Base-by-base conservation (phyloP, 1,140 invertebrate species). In the Leptoteleia sp. region DNA sequence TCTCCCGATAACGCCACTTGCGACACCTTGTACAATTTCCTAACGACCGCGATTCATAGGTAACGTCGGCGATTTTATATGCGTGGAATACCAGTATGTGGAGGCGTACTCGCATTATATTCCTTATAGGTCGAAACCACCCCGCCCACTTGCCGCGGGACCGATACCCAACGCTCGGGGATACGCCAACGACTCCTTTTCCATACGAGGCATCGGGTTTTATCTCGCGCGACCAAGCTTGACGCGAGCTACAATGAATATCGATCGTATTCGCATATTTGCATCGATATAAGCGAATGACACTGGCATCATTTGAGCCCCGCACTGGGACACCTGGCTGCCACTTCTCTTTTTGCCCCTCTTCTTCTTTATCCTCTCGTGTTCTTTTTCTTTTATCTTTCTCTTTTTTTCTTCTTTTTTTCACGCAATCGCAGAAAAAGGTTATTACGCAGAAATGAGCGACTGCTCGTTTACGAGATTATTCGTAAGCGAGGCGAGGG, bases 71-170 rank as follows among this genome's bases (percentile, higher is more conserved):
- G 50, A 72, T 79, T 81, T 76, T 79, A 61, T 71, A 79, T 76
- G 79, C 67, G 61, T 78, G 65, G 75, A 78, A 78, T 81, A 78
- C 57, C 77, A 67, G 68, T 57, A 70, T 62, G 80, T 62, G 85
- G 85, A 85, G 85, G 86, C 85, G 85, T 87, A 83, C 35, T 80
- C 78, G 81, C 77, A 84, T 88, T 88, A 87, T 88, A 87, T 88
- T 82, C 87, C 86, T 84, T 87, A 88, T 87, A 88, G 82, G 87
- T 81, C 80, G 45, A 80, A 84, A 76, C 80, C 80, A 82, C 76
- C 81, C 82, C 86, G 83, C 86, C 87, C 85, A 87, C 86, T 81
- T 81, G 80, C 15, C 71, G 79, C 82, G 86, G n/a, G 83, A 80
- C 84, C 87, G 85, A 87, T 87, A 86, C 81, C 82, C 81, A 52